These are phyloP conservation scores for Myotis vivesi DNA, from an alignment of 2,797 vertebrate species.

Conservation along the genomic window DNA sequence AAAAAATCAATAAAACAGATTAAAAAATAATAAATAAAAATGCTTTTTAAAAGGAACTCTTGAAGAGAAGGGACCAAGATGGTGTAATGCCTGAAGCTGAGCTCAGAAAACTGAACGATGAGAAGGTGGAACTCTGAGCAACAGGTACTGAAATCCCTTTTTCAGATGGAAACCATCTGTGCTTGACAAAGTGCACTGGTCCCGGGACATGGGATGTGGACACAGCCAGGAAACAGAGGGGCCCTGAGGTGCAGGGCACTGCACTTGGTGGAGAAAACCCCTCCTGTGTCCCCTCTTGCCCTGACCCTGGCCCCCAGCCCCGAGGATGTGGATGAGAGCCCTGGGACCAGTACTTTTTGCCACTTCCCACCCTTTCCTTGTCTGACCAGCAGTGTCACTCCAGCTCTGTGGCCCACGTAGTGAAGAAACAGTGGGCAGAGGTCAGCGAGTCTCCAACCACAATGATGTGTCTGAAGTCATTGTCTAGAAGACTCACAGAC, in stretches of 20 bases:
- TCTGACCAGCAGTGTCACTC: rapidly evolving
- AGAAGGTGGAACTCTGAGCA: not conserved
- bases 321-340: not conserved
- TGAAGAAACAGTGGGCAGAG: not conserved
- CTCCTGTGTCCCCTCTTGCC: too few relatives aligned
- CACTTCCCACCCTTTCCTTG: not conserved
- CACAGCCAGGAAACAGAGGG: not conserved
- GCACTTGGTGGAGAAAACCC: not conserved
- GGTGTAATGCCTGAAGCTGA: not conserved
- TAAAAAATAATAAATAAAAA: not conserved
- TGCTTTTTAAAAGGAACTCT: not conserved
- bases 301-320: rapidly evolving
- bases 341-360: not conserved
- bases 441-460: not conserved
- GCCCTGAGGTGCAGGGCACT: not conserved
- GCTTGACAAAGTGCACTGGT: not conserved
- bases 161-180: too few relatives aligned
- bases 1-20: too few relatives aligned
- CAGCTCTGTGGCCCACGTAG: not conserved
- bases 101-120: not conserved
- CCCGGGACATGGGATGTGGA: too few relatives aligned
- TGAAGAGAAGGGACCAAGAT: not conserved
- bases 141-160: rapidly evolving
- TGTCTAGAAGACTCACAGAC: not conserved
- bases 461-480: not conserved